Evolutionary conservation across 2,113 vertebrate genomes (phyloP), one percentile per base, ranked within the genome.

Genomic region (Erythrocercus mccallii): DNA sequence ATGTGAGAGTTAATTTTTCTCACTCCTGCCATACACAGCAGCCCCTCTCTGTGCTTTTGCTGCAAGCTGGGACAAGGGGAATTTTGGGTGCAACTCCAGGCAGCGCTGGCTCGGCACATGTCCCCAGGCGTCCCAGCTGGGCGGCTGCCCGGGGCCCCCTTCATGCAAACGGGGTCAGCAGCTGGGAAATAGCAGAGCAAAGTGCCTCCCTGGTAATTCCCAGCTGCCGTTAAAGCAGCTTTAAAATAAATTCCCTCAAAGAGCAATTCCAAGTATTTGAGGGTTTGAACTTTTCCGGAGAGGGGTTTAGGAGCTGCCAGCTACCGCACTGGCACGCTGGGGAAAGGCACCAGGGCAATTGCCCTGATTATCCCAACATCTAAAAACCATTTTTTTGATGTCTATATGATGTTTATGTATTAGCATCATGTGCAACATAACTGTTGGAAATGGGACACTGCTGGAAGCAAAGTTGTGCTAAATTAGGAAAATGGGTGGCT

Each of bases 261-360:
- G 92, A 96, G 95, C 76, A 93, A 97, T 97, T 96, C 95, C 96
- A 97, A 97, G 64, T 94, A 97, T 96, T 97, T 95, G 92, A 95
- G 85, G 90, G 90, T 94, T 96, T 97, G 96, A 96, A 97, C 96
- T 96, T 96, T 95, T 92, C 90, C 14, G 4, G 94, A 27, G 94
- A 78, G 85, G 85, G 76, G 74, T 92, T 96, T 95, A 90, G 85
- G 95, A 97, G 94, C 81, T 90, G 78, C 68, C 0, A 12, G 50
- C 80, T 91, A 64, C 93, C 0, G 0, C 13, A 0, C 60, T 90
- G 86, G 83, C 91, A 86, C 0, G 1, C 30, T 0, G 2, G 35
- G 65, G 66, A 58, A 62, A 42, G 12, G 54, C 5, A 0, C 71
- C 7, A 3, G 48, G 71, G 51, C 73, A 73, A 86, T 85, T 54